Conservation (phyloP, 2,113 vertebrate genomes). For the Oncorhynchus tshawytscha region DNA sequence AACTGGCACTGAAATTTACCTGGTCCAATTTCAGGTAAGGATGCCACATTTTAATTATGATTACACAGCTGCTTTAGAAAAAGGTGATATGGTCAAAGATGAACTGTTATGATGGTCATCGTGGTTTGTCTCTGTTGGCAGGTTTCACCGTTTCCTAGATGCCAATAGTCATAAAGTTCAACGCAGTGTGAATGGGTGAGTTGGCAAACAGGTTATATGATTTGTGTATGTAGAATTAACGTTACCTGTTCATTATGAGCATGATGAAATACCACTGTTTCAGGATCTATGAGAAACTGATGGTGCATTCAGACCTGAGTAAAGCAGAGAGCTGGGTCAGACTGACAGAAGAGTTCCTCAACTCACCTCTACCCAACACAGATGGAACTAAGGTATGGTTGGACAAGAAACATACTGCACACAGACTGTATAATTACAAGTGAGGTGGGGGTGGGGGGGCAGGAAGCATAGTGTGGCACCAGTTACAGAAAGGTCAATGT, state of each 20-base stretch:
- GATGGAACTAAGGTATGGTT: constrained; percentile 81
- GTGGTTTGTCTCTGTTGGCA: constrained; percentile 52
- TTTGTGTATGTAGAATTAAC: not conserved
- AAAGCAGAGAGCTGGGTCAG: constrained; percentile 93
- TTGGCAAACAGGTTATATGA: not conserved
- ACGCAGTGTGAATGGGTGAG: constrained; percentile 85
- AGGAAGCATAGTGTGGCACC: too few species aligned
- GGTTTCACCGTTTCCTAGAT: constrained; percentile 91
- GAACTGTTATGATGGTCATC: not conserved
- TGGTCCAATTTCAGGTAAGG: constrained; percentile 91
- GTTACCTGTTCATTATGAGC: not conserved
- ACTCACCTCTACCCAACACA: constrained; percentile 77
- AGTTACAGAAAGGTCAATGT: too few species aligned
- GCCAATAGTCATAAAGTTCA: constrained; percentile 89
- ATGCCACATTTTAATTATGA: not conserved
- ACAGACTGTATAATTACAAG: too few species aligned
- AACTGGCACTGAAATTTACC: constrained; percentile 82
- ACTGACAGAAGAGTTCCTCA: constrained; percentile 88
- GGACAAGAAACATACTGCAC: too few species aligned
- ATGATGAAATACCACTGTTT: not conserved
- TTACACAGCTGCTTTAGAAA: not conserved
- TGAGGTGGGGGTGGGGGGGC: too few species aligned
- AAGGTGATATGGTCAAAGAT: too few species aligned
- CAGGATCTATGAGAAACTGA: constrained; percentile 93
- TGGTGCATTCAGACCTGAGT: constrained; percentile 90